A percentile compares a stretch with the other conserved stretches of the same genome.
Evolutionary conservation across 2,888 invertebrate genomes (phyloP).

Genomic region (Helleia helle): DNA sequence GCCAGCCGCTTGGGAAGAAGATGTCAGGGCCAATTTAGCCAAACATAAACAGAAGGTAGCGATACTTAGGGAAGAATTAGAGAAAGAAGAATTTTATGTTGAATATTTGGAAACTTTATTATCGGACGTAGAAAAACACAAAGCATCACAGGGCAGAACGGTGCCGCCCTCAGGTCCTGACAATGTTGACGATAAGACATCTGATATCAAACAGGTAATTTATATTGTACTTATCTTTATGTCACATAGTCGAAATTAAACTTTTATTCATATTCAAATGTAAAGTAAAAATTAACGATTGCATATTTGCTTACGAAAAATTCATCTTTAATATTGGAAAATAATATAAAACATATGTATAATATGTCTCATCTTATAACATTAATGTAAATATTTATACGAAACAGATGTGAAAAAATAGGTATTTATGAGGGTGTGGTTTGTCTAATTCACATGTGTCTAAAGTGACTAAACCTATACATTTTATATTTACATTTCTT

Average conservation of each 20-base stretch:
- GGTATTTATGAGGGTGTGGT: too few species aligned
- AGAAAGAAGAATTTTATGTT: conserved; percentile 92
- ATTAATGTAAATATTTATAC: too few species aligned
- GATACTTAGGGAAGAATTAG: conserved; percentile 87
- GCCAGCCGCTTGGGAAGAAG: conserved; percentile 94
- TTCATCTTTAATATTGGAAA: too few species aligned
- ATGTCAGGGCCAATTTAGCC: conserved; percentile 90
- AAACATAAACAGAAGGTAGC: conserved; percentile 91
- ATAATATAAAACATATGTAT: too few species aligned
- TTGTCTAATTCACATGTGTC: too few species aligned
- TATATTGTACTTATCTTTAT: conserved; percentile 21
- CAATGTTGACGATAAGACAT: conserved; percentile 59
- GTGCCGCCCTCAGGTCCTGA: conserved; percentile 65
- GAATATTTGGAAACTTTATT: conserved; percentile 89
- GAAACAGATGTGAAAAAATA: too few species aligned
- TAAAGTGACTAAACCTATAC: too few species aligned
- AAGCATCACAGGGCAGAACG: conserved; percentile 66
- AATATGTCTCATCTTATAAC: too few species aligned
- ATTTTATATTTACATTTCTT: too few species aligned
- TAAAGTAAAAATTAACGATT: too few species aligned
- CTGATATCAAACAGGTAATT: conserved; percentile 65
- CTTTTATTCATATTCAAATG: not conserved
- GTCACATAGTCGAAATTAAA: not conserved
- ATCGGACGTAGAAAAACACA: conserved; percentile 89
- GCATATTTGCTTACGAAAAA: too few species aligned